Percentiles rank a stretch among this genome's conserved stretches.
Conservation (phyloP, 64 coral and sea anemone genomes). For the Acropora tenuis region DNA sequence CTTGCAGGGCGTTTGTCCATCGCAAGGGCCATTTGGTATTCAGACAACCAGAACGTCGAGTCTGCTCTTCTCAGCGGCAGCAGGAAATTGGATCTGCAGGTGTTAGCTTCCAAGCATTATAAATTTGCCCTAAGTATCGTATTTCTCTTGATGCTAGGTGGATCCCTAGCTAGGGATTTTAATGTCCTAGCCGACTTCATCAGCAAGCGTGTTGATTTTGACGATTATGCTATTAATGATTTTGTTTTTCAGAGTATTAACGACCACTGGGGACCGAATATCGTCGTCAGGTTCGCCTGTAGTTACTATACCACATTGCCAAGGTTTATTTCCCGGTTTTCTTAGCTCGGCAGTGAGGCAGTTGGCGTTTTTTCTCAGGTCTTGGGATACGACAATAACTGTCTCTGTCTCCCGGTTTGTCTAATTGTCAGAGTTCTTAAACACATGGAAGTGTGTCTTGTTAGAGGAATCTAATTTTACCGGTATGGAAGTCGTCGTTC, state of each 20-base stretch:
- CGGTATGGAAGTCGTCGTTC: constrained; percentile 48
- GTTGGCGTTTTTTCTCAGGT: constrained; percentile 57
- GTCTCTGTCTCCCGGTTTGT: constrained; percentile 26
- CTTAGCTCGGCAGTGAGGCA: constrained; percentile 44
- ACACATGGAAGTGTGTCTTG: constrained; percentile 34
- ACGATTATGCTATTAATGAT: constrained; percentile 49
- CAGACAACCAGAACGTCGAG: constrained; percentile 5
- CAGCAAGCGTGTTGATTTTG: constrained; percentile 19
- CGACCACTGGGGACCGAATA: constrained; percentile 40
- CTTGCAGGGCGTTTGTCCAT: background rate
- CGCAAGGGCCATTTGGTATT: constrained; percentile 54
- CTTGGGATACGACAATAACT: constrained; percentile 46
- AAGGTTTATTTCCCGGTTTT: constrained; percentile 60
- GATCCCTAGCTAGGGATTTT: constrained; percentile 33
- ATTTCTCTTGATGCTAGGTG: constrained; percentile 38
- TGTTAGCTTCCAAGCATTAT: constrained; percentile 33
- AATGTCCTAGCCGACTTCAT: constrained; percentile 41
- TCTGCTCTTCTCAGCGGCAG: constrained; percentile 51
- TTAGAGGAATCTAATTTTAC: constrained; percentile 19
- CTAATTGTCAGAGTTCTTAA: constrained; percentile 31
- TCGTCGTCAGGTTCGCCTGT: constrained; percentile 59
- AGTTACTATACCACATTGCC: constrained; percentile 46
- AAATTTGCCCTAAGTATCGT: constrained; percentile 2
- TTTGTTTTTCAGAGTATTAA: constrained; percentile 14
- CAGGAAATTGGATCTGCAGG: constrained; percentile 37